These are phyloP conservation scores for Pogonomyrmex californicus DNA, from an alignment of 1,140 invertebrate genomes.

Conservation along the genomic window DNA sequence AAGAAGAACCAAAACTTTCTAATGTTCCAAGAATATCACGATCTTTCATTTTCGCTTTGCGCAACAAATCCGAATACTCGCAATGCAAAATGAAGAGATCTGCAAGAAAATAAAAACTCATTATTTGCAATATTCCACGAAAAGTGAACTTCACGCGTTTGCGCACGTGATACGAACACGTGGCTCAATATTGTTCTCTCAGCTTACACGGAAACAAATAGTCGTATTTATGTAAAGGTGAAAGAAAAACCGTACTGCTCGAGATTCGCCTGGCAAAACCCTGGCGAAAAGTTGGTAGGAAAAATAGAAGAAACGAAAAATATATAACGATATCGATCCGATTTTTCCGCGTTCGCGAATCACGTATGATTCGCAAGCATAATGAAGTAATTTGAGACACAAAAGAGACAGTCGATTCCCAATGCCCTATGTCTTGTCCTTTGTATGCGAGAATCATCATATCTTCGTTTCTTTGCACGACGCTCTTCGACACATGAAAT, in stretches of 20 bases:
- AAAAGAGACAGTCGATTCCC: neutral
- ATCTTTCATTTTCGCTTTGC: neutral
- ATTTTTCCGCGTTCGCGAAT: neutral
- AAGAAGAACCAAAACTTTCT: neutral
- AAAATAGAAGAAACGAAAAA: conserved; percentile 27
- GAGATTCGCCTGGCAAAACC: neutral
- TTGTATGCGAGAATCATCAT: neutral
- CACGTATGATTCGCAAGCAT: neutral
- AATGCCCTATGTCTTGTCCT: neutral
- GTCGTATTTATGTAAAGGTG: conserved; percentile 43
- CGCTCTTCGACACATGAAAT: conserved; percentile 6
- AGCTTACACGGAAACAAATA: conserved; percentile 1
- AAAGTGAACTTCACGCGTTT: conserved; percentile 23
- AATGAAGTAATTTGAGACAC: conserved; percentile 33
- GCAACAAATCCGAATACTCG: conserved; percentile 38
- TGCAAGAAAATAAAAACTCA: conserved; percentile 45
- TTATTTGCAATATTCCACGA: conserved; percentile 45
- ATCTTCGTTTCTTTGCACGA: neutral
- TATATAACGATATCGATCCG: neutral
- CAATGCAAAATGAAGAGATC: conserved; percentile 18
- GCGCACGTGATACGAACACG: conserved; percentile 42
- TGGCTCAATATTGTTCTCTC: conserved; percentile 34
- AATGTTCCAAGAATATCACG: neutral
- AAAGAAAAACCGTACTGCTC: conserved; percentile 15
- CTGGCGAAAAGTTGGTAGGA: neutral